Conservation (phyloP, 2,113 vertebrate genomes). For the Chloroceryle aenea region DNA sequence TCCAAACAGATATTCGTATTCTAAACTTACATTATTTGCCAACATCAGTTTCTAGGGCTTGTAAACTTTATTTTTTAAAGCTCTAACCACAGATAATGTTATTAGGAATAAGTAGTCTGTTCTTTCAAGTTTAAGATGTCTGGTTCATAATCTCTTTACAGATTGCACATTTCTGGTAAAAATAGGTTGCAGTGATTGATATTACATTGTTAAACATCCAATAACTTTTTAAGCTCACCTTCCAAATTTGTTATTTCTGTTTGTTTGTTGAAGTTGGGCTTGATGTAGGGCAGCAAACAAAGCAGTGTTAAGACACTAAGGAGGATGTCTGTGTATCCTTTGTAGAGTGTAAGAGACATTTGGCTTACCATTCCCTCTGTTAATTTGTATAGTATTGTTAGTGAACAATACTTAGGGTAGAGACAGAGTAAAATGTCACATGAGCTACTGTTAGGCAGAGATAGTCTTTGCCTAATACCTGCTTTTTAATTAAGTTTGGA, state of each 20-base stretch:
- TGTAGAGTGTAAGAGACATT: neutral
- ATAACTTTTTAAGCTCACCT: neutral
- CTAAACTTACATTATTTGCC: neutral
- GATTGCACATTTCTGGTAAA: neutral
- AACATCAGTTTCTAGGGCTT: neutral
- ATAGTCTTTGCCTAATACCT: neutral
- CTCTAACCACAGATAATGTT: neutral
- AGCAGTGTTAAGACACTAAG: neutral
- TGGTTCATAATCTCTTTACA: neutral
- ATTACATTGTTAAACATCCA: neutral
- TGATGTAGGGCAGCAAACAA: neutral
- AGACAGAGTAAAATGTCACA: neutral
- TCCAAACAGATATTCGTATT: neutral
- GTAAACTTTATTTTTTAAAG: neutral
- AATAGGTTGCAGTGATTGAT: neutral
- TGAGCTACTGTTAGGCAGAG: neutral
- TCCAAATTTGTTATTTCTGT: neutral
- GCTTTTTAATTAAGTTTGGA: neutral
- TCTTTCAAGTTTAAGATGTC: neutral
- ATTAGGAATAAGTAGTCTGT: neutral
- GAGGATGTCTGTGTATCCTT: neutral
- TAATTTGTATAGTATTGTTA: neutral
- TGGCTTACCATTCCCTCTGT: neutral
- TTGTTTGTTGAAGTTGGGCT: neutral
- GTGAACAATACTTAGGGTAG: neutral